phyloP scores from a whole-genome alignment of 2,113 vertebrate species.

The Dipodomys spectabilis region DNA sequence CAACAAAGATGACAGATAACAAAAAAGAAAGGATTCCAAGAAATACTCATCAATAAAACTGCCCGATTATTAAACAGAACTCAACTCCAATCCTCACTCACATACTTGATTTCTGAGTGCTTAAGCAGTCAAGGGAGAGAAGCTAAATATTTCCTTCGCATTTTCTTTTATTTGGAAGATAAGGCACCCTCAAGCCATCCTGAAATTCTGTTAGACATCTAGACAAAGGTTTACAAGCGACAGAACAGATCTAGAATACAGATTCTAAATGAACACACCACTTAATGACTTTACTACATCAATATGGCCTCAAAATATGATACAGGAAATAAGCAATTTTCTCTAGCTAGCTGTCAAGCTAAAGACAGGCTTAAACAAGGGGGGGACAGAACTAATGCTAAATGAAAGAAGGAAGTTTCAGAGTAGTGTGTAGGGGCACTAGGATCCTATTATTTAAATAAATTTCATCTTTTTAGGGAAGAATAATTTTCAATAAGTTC shows the following conservation, averaged over 20 bases:
- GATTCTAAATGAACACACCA: not conserved
- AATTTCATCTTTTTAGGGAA: conserved; percentile 22
- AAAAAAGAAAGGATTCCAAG: not conserved
- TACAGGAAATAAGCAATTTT: not conserved
- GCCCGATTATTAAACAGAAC: not conserved
- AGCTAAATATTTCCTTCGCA: conserved; percentile 1
- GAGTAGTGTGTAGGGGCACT: not conserved
- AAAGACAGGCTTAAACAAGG: not conserved
- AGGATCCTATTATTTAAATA: not conserved
- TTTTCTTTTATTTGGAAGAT: conserved; percentile 33
- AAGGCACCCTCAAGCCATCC: not conserved
- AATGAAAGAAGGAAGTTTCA: not conserved
- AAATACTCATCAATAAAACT: not conserved
- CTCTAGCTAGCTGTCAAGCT: not conserved
- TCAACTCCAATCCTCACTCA: not conserved
- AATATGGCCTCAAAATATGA: not conserved
- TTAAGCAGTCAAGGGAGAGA: not conserved
- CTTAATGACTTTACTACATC: not conserved
- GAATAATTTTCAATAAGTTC: conserved; percentile 12
- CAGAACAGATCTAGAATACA: not conserved
- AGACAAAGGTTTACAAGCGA: not conserved
- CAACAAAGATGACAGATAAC: not conserved
- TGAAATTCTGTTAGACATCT: not conserved
- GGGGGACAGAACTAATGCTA: not conserved
- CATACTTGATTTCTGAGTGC: not conserved